Evolutionary conservation across 92 coral and sea anemone species (phyloP).

Genomic region (Porites divaricata): DNA sequence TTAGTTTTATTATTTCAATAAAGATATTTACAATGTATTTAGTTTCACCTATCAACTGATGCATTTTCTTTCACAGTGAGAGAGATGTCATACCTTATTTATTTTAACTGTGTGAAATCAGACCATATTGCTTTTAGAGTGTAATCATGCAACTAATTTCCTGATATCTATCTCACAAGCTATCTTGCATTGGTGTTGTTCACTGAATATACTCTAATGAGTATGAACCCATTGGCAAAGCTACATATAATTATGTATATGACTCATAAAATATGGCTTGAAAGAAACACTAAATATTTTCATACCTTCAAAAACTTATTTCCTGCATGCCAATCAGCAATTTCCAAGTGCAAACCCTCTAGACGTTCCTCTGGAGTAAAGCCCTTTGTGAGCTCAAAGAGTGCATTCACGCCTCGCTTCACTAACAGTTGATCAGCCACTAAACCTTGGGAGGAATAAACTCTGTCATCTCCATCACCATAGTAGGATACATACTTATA

Average conservation of each 20-base stretch:
- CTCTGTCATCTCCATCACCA: constrained; percentile 51
- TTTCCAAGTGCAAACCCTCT: constrained; percentile 62
- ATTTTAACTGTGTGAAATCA: constrained; percentile 47
- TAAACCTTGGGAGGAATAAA: constrained; percentile 56
- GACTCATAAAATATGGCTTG: constrained; percentile 47
- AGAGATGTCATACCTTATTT: constrained; percentile 27
- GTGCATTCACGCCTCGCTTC: constrained; percentile 68
- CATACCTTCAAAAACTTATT: constrained; percentile 63
- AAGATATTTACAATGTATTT: constrained; percentile 28
- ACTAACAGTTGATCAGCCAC: constrained; percentile 75
- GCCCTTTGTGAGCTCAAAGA: constrained; percentile 59
- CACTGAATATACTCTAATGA: constrained; percentile 36
- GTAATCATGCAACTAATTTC: constrained; percentile 26
- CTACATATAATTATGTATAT: constrained; percentile 37
- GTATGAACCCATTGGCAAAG: constrained; percentile 34
- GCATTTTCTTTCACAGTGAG: constrained; percentile 25
- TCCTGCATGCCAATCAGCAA: constrained; percentile 74
- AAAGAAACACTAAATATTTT: constrained; percentile 32
- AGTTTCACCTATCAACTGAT: constrained; percentile 35
- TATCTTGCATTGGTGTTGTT: constrained; percentile 24
- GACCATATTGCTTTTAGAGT: constrained; percentile 25
- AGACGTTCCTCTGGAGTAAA: constrained; percentile 61
- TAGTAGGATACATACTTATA: constrained; percentile 56
- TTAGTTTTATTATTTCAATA: background rate
- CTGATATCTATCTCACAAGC: constrained; percentile 24